Evolutionary conservation across 2,888 invertebrate species (phyloP).

Genomic region (Smittia aterrima): DNA sequence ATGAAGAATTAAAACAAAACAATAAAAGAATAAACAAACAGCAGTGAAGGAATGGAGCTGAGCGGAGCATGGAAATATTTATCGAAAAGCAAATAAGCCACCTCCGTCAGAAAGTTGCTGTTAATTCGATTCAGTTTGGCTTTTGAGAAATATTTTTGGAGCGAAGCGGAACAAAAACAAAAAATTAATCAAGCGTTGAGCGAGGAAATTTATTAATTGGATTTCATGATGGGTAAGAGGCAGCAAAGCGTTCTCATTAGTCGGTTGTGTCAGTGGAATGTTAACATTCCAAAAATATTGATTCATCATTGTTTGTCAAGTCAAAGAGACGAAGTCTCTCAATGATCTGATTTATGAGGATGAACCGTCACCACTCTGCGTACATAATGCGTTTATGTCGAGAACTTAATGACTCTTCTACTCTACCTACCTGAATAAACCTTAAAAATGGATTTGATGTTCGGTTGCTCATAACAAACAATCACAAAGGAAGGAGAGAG

Average conservation of each 20-base stretch:
- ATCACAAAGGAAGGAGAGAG: not conserved
- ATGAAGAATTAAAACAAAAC: constrained; percentile 15
- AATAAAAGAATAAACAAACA: constrained; percentile 26
- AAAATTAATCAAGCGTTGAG: constrained; percentile 10
- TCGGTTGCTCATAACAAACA: constrained; percentile 5
- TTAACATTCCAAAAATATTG: not conserved
- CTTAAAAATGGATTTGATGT: not conserved
- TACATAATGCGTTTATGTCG: constrained; percentile 6
- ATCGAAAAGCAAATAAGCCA: not conserved
- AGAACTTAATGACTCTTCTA: constrained; percentile 10
- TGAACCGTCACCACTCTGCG: not conserved
- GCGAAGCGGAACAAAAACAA: not conserved
- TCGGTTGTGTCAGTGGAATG: not conserved
- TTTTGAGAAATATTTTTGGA: not conserved
- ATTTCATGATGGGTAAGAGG: constrained; percentile 18
- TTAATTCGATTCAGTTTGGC: not conserved
- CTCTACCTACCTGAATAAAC: constrained; percentile 8
- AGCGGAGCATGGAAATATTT: constrained; percentile 7
- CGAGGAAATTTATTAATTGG: constrained; percentile 15
- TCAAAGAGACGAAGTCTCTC: not conserved
- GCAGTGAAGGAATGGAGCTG: not conserved
- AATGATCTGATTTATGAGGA: constrained; percentile 16
- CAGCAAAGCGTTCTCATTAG: constrained; percentile 17
- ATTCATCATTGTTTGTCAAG: constrained; percentile 20
- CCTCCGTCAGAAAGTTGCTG: not conserved